Percentiles rank a stretch among this genome's conserved stretches.
These are phyloP conservation scores for Xiphydria camelus DNA, from an alignment of 2,888 invertebrate species.

Conservation along the genomic window DNA sequence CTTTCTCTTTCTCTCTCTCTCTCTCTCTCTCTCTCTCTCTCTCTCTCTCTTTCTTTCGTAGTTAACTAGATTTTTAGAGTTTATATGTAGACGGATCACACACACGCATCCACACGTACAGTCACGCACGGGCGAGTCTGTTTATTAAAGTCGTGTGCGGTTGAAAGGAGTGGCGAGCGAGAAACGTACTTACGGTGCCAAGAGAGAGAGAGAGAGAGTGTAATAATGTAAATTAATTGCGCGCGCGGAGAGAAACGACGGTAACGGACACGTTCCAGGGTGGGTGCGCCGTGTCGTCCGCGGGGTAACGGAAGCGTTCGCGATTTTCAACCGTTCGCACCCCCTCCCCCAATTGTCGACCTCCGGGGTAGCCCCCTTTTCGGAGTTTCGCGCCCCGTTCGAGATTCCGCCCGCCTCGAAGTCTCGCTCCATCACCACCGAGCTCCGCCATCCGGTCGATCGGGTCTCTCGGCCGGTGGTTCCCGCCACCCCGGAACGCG, in stretches of 20 bases:
- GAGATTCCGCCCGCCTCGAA: too few relatives aligned
- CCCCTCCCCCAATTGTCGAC: too few relatives aligned
- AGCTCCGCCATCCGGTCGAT: too few relatives aligned
- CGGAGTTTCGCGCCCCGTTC: too few relatives aligned
- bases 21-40: neutral
- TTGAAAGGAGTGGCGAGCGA: constrained; percentile 6
- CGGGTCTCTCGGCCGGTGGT: too few relatives aligned
- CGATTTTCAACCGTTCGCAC: constrained; percentile 42
- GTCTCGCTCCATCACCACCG: too few relatives aligned
- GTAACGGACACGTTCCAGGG: constrained; percentile 37
- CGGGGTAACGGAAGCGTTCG: constrained; percentile 20
- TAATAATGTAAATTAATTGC: constrained; percentile 1
- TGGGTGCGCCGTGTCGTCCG: constrained; percentile 30
- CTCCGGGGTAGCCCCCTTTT: too few relatives aligned
- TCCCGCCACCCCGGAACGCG: too few relatives aligned
- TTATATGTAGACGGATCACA: too few relatives aligned
- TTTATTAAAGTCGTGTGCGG: neutral
- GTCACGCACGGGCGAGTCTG: constrained; percentile 7
- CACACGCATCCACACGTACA: neutral
- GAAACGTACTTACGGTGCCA: constrained; percentile 22
- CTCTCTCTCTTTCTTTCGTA: constrained; percentile 22
- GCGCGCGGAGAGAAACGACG: constrained; percentile 4
- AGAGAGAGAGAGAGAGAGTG: constrained; percentile 13
- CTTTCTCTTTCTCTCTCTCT: neutral
- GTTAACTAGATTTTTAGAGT: constrained; percentile 36